Conservation (phyloP, 2,888 invertebrate genomes). For the Sepioteuthis lessoniana region DNA sequence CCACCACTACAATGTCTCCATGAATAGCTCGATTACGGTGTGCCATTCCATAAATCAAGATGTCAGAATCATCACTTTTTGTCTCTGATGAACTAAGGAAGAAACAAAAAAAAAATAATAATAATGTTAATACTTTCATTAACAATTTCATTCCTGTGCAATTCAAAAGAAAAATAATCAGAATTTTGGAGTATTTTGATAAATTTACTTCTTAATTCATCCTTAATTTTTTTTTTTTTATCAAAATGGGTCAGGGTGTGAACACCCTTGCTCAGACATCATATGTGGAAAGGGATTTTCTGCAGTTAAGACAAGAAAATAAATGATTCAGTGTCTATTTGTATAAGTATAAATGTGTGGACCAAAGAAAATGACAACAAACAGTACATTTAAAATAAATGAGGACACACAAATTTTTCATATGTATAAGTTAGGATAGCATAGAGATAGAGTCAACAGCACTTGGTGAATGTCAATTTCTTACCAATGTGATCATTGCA, state of each 20-base stretch:
- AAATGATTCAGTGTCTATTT: no score
- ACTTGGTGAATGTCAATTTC: no score
- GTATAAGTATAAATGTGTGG: no score
- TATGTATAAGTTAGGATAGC: no score
- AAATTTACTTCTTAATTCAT: not conserved
- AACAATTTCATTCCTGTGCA: not conserved
- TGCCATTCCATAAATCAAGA: conserved; percentile 63
- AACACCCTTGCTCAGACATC: not conserved
- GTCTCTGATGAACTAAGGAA: not conserved
- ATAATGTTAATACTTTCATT: not conserved
- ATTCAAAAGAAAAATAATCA: not conserved
- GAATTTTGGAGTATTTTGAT: no score
- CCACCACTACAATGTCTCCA: conserved; percentile 66
- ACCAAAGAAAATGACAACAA: no score
- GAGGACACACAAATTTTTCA: no score
- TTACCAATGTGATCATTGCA: no score
- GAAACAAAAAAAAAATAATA: conserved; percentile 36
- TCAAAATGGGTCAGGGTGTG: not conserved
- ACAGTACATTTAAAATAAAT: no score
- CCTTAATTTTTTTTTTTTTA: not conserved
- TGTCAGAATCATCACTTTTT: conserved; percentile 58
- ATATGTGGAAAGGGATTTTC: no score
- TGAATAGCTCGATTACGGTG: conserved; percentile 65
- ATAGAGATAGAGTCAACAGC: no score
- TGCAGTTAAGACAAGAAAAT: no score